These are phyloP conservation scores for Apodemus sylvaticus DNA, from an alignment of 2,113 vertebrate genomes.

Conservation along the genomic window DNA sequence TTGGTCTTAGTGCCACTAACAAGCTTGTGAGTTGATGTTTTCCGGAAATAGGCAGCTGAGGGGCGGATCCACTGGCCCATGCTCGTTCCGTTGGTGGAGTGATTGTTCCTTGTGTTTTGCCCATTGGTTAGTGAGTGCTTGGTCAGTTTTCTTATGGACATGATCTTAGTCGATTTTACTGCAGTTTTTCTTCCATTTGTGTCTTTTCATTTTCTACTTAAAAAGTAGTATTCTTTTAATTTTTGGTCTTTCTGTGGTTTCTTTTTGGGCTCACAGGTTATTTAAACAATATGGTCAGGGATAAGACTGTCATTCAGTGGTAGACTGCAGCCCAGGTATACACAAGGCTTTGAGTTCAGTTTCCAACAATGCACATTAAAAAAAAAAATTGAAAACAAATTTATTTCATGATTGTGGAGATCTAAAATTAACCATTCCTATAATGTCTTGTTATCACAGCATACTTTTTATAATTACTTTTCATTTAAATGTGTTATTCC, in stretches of 20 bases:
- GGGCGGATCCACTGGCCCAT: background rate
- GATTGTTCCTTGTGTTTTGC: background rate
- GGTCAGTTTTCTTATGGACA: background rate
- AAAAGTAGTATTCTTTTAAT: background rate
- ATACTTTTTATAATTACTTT: background rate
- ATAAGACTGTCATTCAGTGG: background rate
- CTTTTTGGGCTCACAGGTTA: background rate
- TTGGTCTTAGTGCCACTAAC: background rate
- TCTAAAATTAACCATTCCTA: background rate
- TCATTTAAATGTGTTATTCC: background rate
- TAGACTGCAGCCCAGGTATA: background rate
- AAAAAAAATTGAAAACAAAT: background rate
- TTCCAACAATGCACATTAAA: background rate
- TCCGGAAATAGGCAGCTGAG: background rate
- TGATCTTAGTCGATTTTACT: background rate
- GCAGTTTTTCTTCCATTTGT: background rate
- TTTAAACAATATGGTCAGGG: background rate
- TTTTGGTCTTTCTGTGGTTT: background rate
- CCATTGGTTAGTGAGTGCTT: background rate
- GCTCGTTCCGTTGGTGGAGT: background rate
- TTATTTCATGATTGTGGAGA: background rate
- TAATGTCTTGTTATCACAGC: background rate
- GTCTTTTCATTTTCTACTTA: conserved; percentile 11
- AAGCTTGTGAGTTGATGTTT: background rate
- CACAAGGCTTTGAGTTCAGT: background rate